phyloP scores from a whole-genome alignment of 2,888 invertebrate species.

The Morpho deidamia region DNA sequence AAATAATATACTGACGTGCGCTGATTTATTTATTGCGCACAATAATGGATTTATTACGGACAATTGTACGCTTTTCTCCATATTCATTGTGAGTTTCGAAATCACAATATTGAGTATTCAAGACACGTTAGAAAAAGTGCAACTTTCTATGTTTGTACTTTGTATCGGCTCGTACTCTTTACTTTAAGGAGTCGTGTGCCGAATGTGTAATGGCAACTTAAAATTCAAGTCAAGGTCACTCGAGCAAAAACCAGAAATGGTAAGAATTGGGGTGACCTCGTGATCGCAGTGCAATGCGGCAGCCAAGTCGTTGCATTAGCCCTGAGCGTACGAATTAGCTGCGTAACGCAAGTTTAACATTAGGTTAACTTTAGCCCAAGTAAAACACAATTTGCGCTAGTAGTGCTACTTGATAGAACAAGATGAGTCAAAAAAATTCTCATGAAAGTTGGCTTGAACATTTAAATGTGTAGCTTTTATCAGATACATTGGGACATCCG shows the following conservation, averaged over 20 bases:
- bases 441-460: too few species aligned
- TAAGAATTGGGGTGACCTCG: conserved; percentile 55
- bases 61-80: conserved; percentile 8
- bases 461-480: background rate
- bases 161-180: conserved; percentile 35
- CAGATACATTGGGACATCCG: conserved; percentile 21
- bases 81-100: conserved; percentile 24
- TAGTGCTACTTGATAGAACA: too few species aligned
- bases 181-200: conserved; percentile 30
- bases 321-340: conserved; percentile 7
- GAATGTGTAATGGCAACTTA: conserved; percentile 62
- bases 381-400: background rate
- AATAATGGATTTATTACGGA: conserved; percentile 7
- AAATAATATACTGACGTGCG: conserved; percentile 7
- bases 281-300: conserved; percentile 49
- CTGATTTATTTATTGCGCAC: conserved; percentile 7
- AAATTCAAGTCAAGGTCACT: conserved; percentile 56
- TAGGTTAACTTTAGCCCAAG: background rate
- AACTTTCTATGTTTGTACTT: conserved; percentile 58
- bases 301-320: conserved; percentile 20
- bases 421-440: background rate
- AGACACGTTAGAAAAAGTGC: conserved; percentile 61
- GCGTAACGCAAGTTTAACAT: conserved; percentile 11
- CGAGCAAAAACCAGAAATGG: conserved; percentile 59
- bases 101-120: conserved; percentile 31